Evolutionary conservation across 1,140 invertebrate genomes (phyloP), one percentile per base, ranked within the genome.

Genomic region (Papilio dardanus): DNA sequence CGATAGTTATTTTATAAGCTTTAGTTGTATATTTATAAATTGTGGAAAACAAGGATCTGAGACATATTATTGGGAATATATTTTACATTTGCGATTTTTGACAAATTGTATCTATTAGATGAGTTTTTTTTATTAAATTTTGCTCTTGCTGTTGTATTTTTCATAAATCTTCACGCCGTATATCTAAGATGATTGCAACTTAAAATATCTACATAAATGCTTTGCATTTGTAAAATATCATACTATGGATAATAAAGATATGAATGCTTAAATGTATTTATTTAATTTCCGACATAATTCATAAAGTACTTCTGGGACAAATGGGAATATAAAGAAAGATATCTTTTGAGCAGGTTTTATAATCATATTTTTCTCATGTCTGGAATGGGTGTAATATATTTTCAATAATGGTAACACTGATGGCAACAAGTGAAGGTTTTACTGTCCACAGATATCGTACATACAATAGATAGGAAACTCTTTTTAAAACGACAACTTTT

Each of bases 241-340:
- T 62, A 62, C 14, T 28, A 28, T 30, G 12, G 28, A 62, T 24
- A 62, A 62, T 62, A 62, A 62, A 62, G 54, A 62, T 30, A 16
- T 62, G 19, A 62, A 62, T 0, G 24, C 54, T 62, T 28, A 24
- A 30, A 62, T 30, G n/a, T 3, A 21, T 28, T 62, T 24, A 14
- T 62, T 62, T 30, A 6, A 12, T 5, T 62, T 12, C 24, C 5
- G 6, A 28, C 24, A 46, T 37, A 7, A 10, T 19, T 5, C 19
- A 19, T 3, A 19, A 46, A 7, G 16, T 46, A 19, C n/a, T 3
- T 5, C 16, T 46, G 42, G 0, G n/a, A 46, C 19, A 46, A 46
- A 46, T 16, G 1, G n/a, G 16, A 0, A 46, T 1, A 46, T 5
- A n/a, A 19, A 6, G 6, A 46, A 46, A 16, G 5, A 37, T 8